Evolutionary conservation across 1,140 invertebrate genomes (phyloP), one percentile per base, ranked within the genome.

Genomic region (Lepidurus apus): DNA sequence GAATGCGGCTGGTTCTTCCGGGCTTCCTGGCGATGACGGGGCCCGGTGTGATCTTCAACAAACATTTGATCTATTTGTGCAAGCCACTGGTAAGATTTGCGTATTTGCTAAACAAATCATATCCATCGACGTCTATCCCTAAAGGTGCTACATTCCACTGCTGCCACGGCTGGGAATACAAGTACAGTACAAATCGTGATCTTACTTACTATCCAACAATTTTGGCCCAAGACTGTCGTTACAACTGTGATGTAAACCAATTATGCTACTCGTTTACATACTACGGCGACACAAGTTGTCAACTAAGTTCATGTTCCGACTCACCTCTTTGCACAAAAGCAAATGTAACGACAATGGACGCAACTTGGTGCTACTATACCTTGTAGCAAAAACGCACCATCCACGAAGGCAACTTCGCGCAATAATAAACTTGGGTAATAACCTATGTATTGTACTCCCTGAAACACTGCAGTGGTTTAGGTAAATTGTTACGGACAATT

Each of bases 151-250:
- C 9, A 21, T 65, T 65, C 13, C 21, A 65, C 13, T 65, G 53
- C 53, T 65, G 53, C 21, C 53, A 65, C 13, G 53, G 53, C 53
- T 65, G 53, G 53, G 53, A 65, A 17, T 65, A 65, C 21, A 65
- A 65, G 21, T 65, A 65, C 13, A 21, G 0, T n/a, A 65, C 53
- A 17, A 0, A 65, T 65, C 53, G 53, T n/a, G 53, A 65, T 21
- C 53, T 65, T 21, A 65, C 53, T n/a, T 65, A n/a, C 21, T 65
- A 21, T 21, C 53, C 53, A 13, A 17, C 53, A 13, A 65, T 65
- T 65, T 65, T 65, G 6, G 53, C 53, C 21, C 53, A 65, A 17
- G 53, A 65, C 53, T 65, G 53, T 17, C 53, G 53, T 21, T 65
- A 65, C 13, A 65, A 65, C 0, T 65, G 53, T 65, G 53, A 65